Conservation (phyloP, 1,140 invertebrate species). For the Microplitis mediator region DNA sequence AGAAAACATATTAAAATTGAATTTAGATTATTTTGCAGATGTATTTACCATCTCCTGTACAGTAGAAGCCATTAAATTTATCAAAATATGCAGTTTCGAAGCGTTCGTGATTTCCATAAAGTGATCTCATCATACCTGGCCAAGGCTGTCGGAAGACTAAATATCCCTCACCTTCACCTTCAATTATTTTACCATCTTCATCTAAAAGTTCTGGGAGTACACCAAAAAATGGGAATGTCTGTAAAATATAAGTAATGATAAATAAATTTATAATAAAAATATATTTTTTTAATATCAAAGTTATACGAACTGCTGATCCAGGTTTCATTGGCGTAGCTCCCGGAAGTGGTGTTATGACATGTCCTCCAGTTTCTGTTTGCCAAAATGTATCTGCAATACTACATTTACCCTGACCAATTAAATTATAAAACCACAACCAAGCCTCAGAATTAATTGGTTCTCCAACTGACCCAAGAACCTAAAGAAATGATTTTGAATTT, state of each 20-base stretch:
- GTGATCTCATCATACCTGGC: conserved; percentile 96
- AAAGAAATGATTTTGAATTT: conserved; percentile 62
- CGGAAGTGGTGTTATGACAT: conserved; percentile 93
- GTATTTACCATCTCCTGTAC: conserved; percentile 92
- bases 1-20: neutral
- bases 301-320: conserved; percentile 85
- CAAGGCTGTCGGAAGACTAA: conserved; percentile 92
- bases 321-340: conserved; percentile 96
- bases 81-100: conserved; percentile 95
- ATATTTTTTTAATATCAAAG: neutral
- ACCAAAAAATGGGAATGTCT: conserved; percentile 97
- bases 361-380: conserved; percentile 98
- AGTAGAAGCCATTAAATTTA: conserved; percentile 95
- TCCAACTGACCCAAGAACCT: conserved; percentile 92
- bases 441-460: conserved; percentile 98
- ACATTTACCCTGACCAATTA: conserved; percentile 81
- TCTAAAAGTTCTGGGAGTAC: conserved; percentile 87
- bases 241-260: conserved; percentile 38
- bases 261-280: neutral
- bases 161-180: conserved; percentile 91
- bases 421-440: conserved; percentile 95
- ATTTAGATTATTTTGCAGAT: conserved; percentile 26
- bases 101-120: conserved; percentile 90
- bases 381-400: conserved; percentile 98
- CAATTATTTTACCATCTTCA: conserved; percentile 85